Conservation (phyloP, 2,888 invertebrate genomes). For the Prenolepis imparis region DNA sequence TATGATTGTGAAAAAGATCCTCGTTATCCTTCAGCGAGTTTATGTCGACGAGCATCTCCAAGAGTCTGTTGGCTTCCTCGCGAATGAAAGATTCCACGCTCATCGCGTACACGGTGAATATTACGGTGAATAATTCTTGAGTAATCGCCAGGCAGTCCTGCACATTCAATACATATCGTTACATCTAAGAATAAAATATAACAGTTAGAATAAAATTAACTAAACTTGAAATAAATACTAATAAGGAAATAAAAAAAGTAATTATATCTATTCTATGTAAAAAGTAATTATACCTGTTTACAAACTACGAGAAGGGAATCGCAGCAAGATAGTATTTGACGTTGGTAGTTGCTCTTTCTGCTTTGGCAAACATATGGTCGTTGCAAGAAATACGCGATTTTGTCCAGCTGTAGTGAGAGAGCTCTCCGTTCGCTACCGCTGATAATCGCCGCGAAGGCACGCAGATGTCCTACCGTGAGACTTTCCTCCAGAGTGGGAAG, state of each 20-base stretch:
- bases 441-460: constrained; percentile 89
- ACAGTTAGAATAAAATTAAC: background rate
- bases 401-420: constrained; percentile 87
- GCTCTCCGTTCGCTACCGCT: constrained; percentile 87
- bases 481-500: constrained; percentile 89
- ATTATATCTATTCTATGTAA: constrained; percentile 73
- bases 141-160: constrained; percentile 78
- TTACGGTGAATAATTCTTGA: constrained; percentile 79
- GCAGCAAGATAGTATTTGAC: constrained; percentile 88
- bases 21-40: constrained; percentile 86
- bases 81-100: constrained; percentile 76
- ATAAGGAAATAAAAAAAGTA: constrained; percentile 15
- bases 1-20: constrained; percentile 87
- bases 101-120: constrained; percentile 82
- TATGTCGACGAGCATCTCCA: constrained; percentile 87
- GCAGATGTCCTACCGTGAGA: constrained; percentile 87
- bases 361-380: constrained; percentile 89
- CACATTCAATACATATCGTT: constrained; percentile 65
- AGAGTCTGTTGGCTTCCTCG: constrained; percentile 79
- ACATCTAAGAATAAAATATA: constrained; percentile 11
- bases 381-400: constrained; percentile 88
- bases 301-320: constrained; percentile 87
- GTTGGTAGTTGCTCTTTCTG: constrained; percentile 89
- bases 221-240: background rate
- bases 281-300: constrained; percentile 80